Evolutionary conservation across 2,797 vertebrate species (phyloP).

Genomic region (Neomorphus geoffroyi): DNA sequence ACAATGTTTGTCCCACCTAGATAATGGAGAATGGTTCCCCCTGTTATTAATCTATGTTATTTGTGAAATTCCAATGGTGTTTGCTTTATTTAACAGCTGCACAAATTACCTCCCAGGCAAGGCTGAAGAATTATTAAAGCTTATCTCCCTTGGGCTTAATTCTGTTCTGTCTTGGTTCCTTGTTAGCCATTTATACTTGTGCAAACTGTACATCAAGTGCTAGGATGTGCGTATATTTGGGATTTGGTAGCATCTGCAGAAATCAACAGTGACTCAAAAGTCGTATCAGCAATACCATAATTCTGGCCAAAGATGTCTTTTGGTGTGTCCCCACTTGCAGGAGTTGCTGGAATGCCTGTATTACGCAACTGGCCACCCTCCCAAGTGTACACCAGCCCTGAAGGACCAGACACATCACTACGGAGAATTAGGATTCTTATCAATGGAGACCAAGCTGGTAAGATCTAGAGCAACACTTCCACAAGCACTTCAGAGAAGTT

Average conservation of each 20-base stretch:
- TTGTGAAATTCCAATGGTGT: conserved; percentile 9
- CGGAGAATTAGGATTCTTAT: neutral
- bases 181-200: neutral
- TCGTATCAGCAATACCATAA: neutral
- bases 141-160: neutral
- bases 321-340: neutral
- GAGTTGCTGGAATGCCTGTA: neutral
- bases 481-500: neutral
- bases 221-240: neutral
- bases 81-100: neutral
- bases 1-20: neutral
- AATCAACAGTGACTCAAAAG: neutral
- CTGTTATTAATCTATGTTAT: neutral
- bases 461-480: neutral
- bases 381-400: neutral
- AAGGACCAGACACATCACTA: neutral
- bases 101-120: neutral
- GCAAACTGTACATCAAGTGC: neutral
- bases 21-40: neutral
- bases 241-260: neutral
- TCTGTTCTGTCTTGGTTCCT: neutral
- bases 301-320: neutral
- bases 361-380: neutral
- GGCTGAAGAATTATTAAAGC: neutral
- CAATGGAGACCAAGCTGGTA: rapidly evolving